Evolutionary conservation across 2,888 invertebrate genomes (phyloP).

Genomic region (Buathra laborator): DNA sequence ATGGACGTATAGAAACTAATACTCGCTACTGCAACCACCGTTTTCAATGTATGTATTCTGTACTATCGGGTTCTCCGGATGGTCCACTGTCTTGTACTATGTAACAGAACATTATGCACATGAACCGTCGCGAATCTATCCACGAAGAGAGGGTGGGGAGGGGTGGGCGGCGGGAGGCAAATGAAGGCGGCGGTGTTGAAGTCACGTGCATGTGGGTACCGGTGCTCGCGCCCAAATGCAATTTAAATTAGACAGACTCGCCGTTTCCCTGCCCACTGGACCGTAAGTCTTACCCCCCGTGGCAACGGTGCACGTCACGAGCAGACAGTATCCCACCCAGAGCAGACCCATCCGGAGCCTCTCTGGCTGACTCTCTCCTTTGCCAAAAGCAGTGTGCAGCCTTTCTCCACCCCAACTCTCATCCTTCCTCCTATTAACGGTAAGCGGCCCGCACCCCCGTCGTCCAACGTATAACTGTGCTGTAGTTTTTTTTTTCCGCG

Average conservation of each 20-base stretch:
- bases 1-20: slow-evolving; percentile 21
- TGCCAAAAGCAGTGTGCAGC: slow-evolving; percentile 63
- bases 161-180: neutral
- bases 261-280: slow-evolving; percentile 71
- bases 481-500: slow-evolving; percentile 32
- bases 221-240: slow-evolving; percentile 73
- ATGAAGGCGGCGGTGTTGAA: slow-evolving; percentile 28
- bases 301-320: slow-evolving; percentile 69
- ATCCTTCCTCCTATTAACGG: slow-evolving; percentile 39
- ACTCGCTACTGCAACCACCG: neutral
- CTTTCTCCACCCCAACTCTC: neutral
- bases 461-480: neutral
- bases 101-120: slow-evolving; percentile 1
- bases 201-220: slow-evolving; percentile 58
- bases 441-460: slow-evolving; percentile 23
- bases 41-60: neutral
- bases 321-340: slow-evolving; percentile 37
- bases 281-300: slow-evolving; percentile 77
- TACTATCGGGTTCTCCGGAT: neutral
- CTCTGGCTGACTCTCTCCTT: slow-evolving; percentile 55
- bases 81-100: neutral
- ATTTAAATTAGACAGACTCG: slow-evolving; percentile 78
- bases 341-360: slow-evolving; percentile 25
- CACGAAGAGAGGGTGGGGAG: neutral
- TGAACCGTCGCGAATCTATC: slow-evolving; percentile 3